phyloP scores from a whole-genome alignment of 2,888 invertebrate species.

The Mantis religiosa region DNA sequence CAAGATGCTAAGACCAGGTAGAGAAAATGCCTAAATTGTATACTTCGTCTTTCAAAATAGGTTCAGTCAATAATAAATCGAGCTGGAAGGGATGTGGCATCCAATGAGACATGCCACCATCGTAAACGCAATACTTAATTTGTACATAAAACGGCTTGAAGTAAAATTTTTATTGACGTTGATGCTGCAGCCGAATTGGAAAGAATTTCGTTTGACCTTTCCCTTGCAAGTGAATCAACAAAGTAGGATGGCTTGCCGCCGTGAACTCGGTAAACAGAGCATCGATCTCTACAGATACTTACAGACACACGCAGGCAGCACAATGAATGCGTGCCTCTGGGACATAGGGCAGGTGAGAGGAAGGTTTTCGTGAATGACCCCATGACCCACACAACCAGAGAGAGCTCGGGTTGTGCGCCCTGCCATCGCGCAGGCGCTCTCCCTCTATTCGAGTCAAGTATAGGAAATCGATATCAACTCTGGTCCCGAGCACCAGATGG shows the following conservation, averaged over 20 bases:
- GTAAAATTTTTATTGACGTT: neutral
- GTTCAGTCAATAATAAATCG: no score
- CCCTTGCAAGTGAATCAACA: neutral
- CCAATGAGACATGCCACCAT: no score
- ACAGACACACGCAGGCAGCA: neutral
- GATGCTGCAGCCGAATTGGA: neutral
- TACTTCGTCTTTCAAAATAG: no score
- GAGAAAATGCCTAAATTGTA: no score
- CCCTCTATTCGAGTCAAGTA: neutral
- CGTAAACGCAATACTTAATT: no score
- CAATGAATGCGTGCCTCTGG: neutral
- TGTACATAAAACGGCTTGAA: no score
- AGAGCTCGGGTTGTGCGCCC: neutral
- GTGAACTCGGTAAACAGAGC: neutral
- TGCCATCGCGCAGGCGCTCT: neutral
- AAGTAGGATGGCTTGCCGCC: neutral
- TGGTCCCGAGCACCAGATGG: conserved; percentile 6
- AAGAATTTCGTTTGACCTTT: neutral
- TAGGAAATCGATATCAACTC: conserved; percentile 21
- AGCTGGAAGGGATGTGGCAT: no score
- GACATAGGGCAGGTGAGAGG: neutral
- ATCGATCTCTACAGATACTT: neutral
- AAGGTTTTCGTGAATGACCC: conserved; percentile 4
- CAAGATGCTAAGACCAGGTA: no score
- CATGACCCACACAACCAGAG: conserved; percentile 17